These are phyloP conservation scores for Clavelina lepadiformis DNA, from an alignment of 23 tunicate species.

Conservation along the genomic window DNA sequence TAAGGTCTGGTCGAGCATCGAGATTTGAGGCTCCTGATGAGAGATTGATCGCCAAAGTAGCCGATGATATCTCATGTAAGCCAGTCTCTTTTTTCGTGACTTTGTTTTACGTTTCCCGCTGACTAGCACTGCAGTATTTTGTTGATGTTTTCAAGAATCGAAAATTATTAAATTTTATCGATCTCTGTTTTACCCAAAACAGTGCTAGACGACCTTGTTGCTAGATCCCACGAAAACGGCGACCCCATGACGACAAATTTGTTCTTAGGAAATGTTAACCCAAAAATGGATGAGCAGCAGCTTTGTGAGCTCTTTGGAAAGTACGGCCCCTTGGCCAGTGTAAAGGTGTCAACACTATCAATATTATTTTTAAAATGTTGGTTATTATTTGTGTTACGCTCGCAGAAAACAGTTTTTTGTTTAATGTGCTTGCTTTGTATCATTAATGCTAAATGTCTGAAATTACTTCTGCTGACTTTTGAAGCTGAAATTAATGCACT, in stretches of 20 bases:
- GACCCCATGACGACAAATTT: slow-evolving; percentile 93
- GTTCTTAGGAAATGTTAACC: slow-evolving; percentile 93
- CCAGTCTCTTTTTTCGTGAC: not conserved
- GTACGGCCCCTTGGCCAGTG: slow-evolving; percentile 96
- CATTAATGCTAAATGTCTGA: not conserved
- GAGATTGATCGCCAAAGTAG: slow-evolving; percentile 20
- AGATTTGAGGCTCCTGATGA: slow-evolving; percentile 66
- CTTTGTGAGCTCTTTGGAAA: slow-evolving; percentile 91
- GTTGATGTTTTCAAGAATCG: not conserved
- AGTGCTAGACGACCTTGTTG: slow-evolving; percentile 92
- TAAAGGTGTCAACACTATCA: slow-evolving; percentile 57
- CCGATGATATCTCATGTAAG: slow-evolving; percentile 31
- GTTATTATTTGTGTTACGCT: too few relatives aligned
- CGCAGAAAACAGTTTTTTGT: not conserved
- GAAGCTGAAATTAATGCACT: not conserved
- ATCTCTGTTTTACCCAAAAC: slow-evolving; percentile 20
- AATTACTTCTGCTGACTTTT: not conserved
- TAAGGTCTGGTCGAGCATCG: slow-evolving; percentile 19
- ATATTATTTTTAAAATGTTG: not conserved
- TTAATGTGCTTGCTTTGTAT: too few relatives aligned
- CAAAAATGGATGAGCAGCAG: slow-evolving; percentile 83
- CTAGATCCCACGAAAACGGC: slow-evolving; percentile 75
- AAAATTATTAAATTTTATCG: not conserved
- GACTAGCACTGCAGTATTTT: not conserved
- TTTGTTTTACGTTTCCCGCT: not conserved